These are phyloP conservation scores for Crenuchus spilurus DNA, from an alignment of 2,797 vertebrate genomes.

Conservation along the genomic window DNA sequence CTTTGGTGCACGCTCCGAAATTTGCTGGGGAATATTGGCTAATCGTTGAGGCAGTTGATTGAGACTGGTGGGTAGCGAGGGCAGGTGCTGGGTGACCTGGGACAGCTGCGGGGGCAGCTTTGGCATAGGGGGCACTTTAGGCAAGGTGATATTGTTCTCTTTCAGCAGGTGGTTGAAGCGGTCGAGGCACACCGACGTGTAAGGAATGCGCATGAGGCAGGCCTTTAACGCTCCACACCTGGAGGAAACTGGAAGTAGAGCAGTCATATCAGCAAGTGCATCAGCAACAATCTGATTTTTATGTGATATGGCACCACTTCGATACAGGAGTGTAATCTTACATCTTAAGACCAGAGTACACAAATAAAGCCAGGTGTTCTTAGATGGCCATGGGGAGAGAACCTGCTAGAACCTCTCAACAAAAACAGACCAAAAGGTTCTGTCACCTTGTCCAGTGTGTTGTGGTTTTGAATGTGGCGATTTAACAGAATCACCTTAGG, in stretches of 20 bases:
- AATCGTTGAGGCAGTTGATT: constrained; percentile 70
- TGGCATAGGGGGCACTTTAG: constrained; percentile 71
- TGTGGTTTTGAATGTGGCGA: too few species aligned
- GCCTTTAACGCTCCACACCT: constrained; percentile 75
- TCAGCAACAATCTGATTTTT: neutral
- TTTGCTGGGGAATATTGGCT: constrained; percentile 65
- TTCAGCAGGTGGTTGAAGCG: constrained; percentile 77
- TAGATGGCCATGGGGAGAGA: too few species aligned
- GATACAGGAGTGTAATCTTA: too few species aligned
- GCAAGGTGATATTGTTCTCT: constrained; percentile 73
- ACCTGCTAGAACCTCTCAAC: too few species aligned
- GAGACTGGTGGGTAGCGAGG: constrained; percentile 61
- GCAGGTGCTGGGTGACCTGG: constrained; percentile 65
- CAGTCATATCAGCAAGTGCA: neutral
- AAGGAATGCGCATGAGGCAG: constrained; percentile 77
- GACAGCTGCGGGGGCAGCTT: constrained; percentile 66
- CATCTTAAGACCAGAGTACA: too few species aligned
- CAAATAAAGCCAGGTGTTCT: too few species aligned
- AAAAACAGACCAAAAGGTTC: too few species aligned
- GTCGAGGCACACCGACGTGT: constrained; percentile 66
- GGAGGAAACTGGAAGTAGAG: constrained; percentile 66
- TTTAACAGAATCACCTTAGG: too few species aligned
- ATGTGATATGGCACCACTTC: too few species aligned
- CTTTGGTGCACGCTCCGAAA: constrained; percentile 63
- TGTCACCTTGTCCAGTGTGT: too few species aligned